phyloP scores from a whole-genome alignment of 2,797 vertebrate species.

The Muraenolepis orangiensis region DNA sequence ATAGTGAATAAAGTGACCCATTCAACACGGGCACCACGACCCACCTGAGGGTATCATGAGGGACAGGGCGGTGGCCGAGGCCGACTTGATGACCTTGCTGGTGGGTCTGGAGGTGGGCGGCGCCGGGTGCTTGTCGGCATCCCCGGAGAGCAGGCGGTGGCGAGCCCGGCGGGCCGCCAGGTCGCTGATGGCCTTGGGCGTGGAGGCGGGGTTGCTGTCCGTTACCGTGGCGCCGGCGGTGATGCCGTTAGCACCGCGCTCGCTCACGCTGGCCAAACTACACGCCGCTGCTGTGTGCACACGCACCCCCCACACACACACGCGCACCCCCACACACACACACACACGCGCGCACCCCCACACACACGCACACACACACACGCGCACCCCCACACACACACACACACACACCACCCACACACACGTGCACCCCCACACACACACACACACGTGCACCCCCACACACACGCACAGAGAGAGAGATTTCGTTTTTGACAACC shows the following conservation, averaged over 20 bases:
- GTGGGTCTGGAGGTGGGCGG: slow-evolving; percentile 77
- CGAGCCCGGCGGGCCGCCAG: slow-evolving; percentile 90
- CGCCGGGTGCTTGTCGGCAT: slow-evolving; percentile 80
- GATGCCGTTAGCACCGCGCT: slow-evolving; percentile 68
- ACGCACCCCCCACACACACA: slow-evolving; percentile 23
- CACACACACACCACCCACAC: no score
- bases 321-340: slow-evolving; percentile 17
- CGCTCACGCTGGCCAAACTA: slow-evolving; percentile 71
- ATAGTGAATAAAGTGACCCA: no score
- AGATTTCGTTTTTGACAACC: background rate
- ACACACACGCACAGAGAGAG: background rate
- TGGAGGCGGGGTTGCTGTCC: slow-evolving; percentile 67
- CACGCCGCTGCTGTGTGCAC: slow-evolving; percentile 76
- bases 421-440: no score
- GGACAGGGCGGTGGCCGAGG: slow-evolving; percentile 91
- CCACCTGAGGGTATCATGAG: slow-evolving; percentile 95
- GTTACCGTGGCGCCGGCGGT: slow-evolving; percentile 33
- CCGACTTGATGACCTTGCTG: slow-evolving; percentile 98
- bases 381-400: no score
- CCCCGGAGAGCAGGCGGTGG: slow-evolving; percentile 92
- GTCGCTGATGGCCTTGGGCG: slow-evolving; percentile 93
- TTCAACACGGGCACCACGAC: no score
- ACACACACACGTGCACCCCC: no score
- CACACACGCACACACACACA: no score
- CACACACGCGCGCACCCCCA: no score